Evolutionary conservation across 1,140 invertebrate genomes (phyloP), one percentile per base, ranked within the genome.

Genomic region (Eubasilissa regina): DNA sequence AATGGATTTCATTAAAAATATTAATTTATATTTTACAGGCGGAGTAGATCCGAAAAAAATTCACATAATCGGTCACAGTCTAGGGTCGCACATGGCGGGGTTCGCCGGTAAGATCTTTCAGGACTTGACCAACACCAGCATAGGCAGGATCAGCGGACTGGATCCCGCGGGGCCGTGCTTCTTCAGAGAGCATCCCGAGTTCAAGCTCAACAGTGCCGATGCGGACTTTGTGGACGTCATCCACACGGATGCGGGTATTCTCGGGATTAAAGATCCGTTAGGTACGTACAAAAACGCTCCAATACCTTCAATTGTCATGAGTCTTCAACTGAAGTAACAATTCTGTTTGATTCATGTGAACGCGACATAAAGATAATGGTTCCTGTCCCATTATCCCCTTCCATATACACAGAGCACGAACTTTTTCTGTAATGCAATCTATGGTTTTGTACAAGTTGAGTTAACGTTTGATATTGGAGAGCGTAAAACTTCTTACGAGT

Each of bases 81-180:
- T 97, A 9, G 96, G 96, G 0, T 93, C 95, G 0, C 96, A 97
- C 83, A 92, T 96, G 15, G 92, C 94, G 0, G 94, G 95, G 0
- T 93, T 94, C 75, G 90, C 93, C 0, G 95, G 95, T 0, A 92
- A 92, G 82, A 82, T 80, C 15, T 84, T 89, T 70, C 77, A 83
- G 12, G 80, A 86, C 8, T 78, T 90, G 6, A 89, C 89, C 0
- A 89, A 90, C 3, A 81, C 85, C 25, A 85, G 84, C 43, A 84
- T 93, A 3, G 91, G 90, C 7, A 88, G 93, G 21, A 93, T 94
- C 17, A 90, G 93, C 13, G 93, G 92, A 0, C 83, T 95, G 83
- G 94, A 95, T 87, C 93, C 94, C 1, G 94, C 94, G 0, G 90
- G 92, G 1, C 94, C 94, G 0, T 89, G 90, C 77, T 95, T 94